A percentile compares a stretch with the other conserved stretches of the same genome.
phyloP scores from a whole-genome alignment of 1,140 invertebrate species.

The Bombus pyrosoma region DNA sequence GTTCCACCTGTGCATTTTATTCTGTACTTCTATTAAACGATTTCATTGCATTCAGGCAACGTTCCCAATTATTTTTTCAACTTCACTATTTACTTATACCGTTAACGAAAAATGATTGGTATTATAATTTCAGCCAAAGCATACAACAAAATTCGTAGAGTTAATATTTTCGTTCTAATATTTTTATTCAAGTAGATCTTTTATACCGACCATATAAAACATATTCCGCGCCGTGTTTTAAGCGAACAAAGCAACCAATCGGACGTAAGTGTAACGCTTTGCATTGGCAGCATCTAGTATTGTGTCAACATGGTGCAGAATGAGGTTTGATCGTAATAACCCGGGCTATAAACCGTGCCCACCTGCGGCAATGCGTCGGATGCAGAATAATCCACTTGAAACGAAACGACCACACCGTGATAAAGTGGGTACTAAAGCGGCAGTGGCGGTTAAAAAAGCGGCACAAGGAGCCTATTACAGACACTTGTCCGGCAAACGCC shows the following conservation, averaged over 20 bases:
- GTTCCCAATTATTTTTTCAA: too few relatives aligned
- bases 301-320: constrained; percentile 52
- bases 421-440: constrained; percentile 62
- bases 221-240: background rate
- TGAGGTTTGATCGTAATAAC: constrained; percentile 73
- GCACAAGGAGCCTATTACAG: constrained; percentile 60
- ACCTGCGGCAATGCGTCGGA: constrained; percentile 67
- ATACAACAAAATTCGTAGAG: too few relatives aligned
- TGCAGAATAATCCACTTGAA: constrained; percentile 68
- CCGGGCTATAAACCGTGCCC: constrained; percentile 64
- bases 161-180: too few relatives aligned
- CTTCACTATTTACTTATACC: too few relatives aligned
- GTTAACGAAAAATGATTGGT: too few relatives aligned
- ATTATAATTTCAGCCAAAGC: too few relatives aligned
- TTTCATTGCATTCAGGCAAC: too few relatives aligned
- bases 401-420: constrained; percentile 61
- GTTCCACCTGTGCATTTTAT: too few relatives aligned
- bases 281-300: background rate
- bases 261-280: constrained; percentile 6
- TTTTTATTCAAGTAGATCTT: too few relatives aligned
- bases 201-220: too few relatives aligned
- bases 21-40: too few relatives aligned
- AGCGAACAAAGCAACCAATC: background rate
- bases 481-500: constrained; percentile 55
- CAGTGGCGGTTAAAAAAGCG: constrained; percentile 36